A percentile compares a stretch with the other conserved stretches of the same genome.
Evolutionary conservation across 2,888 invertebrate species (phyloP).

Genomic region (Thecophora atra): DNA sequence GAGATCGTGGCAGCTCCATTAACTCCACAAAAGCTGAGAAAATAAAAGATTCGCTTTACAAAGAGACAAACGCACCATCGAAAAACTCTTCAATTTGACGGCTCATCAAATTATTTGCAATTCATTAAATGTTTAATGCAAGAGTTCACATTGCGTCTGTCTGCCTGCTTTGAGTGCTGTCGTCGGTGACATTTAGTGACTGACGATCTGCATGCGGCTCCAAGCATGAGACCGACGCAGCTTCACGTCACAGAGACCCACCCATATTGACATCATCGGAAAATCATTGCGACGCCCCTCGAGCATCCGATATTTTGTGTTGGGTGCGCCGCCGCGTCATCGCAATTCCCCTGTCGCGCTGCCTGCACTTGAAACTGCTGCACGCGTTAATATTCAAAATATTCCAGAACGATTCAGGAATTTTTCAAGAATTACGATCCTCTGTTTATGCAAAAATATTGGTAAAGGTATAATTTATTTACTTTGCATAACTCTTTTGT

Average conservation of each 20-base stretch:
- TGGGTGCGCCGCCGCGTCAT: neutral
- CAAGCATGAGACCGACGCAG: too few relatives aligned
- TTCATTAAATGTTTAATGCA: too few relatives aligned
- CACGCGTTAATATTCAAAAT: conserved; percentile 12
- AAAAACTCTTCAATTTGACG: too few relatives aligned
- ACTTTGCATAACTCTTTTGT: neutral
- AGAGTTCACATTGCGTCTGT: neutral
- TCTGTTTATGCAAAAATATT: neutral
- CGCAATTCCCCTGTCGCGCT: neutral
- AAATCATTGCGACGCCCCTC: neutral
- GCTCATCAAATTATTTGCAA: too few relatives aligned
- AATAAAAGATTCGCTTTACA: too few relatives aligned
- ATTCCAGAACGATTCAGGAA: conserved; percentile 22
- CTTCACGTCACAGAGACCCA: too few relatives aligned
- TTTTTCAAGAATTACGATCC: neutral
- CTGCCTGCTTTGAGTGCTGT: neutral
- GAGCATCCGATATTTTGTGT: neutral
- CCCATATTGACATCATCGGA: neutral
- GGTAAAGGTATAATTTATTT: neutral
- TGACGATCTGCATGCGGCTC: neutral
- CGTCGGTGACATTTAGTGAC: neutral
- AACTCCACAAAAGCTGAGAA: too few relatives aligned
- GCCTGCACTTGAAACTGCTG: conserved; percentile 3
- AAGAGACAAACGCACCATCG: too few relatives aligned
- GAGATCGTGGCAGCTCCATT: neutral